phyloP scores from a whole-genome alignment of 2,888 invertebrate genomes.

The Shargacucullia verbasci region DNA sequence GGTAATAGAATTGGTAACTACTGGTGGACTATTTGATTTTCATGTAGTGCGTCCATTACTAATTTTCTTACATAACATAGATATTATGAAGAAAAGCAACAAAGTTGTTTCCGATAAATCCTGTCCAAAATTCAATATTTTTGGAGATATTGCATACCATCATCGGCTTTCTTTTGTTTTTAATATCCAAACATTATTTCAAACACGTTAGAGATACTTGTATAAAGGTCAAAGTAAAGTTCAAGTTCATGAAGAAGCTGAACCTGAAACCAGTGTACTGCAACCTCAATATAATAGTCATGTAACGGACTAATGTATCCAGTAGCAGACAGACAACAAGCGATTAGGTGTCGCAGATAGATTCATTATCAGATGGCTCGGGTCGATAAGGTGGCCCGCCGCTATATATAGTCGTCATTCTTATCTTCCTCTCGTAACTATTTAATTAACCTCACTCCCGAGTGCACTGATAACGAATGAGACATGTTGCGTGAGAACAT shows the following conservation, averaged over 20 bases:
- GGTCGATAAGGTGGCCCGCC: conserved; percentile 80
- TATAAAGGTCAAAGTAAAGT: too few species aligned
- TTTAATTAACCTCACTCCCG: conserved; percentile 84
- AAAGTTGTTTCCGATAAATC: too few species aligned
- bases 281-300: conserved; percentile 32
- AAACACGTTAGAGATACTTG: too few species aligned
- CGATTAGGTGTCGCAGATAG: conserved; percentile 72
- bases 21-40: too few species aligned
- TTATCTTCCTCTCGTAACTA: conserved; percentile 80
- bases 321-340: conserved; percentile 52
- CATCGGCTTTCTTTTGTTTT: too few species aligned
- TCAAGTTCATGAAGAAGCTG: background rate
- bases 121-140: too few species aligned
- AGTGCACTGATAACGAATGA: conserved; percentile 77
- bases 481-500: conserved; percentile 80
- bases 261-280: conserved; percentile 3
- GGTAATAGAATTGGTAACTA: too few species aligned
- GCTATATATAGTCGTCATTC: conserved; percentile 79
- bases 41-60: too few species aligned
- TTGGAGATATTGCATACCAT: too few species aligned
- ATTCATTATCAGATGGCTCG: conserved; percentile 78
- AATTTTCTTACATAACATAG: too few species aligned
- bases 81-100: too few species aligned
- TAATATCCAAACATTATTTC: too few species aligned
- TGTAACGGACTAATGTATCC: conserved; percentile 19